Evolutionary conservation across 2,888 invertebrate genomes (phyloP).

Genomic region (Acanthosepion esculentum): DNA sequence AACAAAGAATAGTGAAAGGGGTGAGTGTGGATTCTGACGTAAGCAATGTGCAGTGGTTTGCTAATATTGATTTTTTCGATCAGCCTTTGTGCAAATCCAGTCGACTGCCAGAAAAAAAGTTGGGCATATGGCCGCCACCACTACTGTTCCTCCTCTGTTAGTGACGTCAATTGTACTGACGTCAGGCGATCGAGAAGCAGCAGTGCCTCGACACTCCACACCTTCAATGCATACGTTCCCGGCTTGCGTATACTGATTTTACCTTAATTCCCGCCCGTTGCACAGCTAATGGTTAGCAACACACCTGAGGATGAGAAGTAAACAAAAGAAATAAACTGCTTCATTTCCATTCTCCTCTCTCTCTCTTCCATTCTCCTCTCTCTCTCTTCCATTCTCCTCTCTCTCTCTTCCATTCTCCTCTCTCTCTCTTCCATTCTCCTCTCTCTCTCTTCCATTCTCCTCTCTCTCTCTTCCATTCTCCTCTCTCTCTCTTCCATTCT

Average conservation of each 20-base stretch:
- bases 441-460: no score
- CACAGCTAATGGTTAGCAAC: not conserved
- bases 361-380: no score
- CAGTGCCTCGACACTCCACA: not conserved
- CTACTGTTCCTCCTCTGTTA: not conserved
- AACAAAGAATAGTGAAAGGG: not conserved
- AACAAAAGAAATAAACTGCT: not conserved
- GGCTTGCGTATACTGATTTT: not conserved
- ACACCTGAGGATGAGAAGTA: not conserved
- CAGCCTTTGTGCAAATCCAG: not conserved
- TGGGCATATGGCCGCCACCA: not conserved
- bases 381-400: no score
- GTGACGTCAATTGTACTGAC: not conserved
- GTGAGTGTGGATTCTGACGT: not conserved
- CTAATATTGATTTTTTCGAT: conserved; percentile 33
- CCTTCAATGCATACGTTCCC: not conserved
- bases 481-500: no score
- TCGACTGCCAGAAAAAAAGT: not conserved
- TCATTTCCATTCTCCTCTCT: no score
- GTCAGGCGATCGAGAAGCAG: not conserved
- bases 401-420: no score
- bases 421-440: no score
- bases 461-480: no score
- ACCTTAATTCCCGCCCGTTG: not conserved
- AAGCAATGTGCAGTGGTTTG: conserved; percentile 33